Evolutionary conservation across 2,113 vertebrate genomes (phyloP).

Genomic region (Psilopsiagon aurifrons): DNA sequence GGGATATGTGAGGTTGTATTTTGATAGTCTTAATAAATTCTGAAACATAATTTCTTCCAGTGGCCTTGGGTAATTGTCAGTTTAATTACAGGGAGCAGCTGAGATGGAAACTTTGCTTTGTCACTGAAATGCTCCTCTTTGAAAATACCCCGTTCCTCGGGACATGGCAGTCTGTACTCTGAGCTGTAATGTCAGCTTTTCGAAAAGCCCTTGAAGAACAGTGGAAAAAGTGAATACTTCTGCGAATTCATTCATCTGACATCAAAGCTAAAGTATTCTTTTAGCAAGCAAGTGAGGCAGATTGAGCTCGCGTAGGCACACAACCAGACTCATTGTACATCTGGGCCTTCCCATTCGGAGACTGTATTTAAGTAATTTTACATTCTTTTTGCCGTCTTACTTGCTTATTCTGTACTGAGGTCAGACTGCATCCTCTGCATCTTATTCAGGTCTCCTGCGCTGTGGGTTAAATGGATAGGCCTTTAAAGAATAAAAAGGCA

Average conservation of each 20-base stretch:
- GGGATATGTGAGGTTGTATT: constrained; percentile 11
- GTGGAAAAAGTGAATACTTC: constrained; percentile 33
- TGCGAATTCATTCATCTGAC: constrained; percentile 53
- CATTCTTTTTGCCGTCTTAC: neutral
- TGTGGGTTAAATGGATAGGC: constrained; percentile 15
- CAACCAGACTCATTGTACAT: constrained; percentile 26
- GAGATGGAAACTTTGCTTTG: constrained; percentile 31
- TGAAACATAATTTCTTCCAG: constrained; percentile 32
- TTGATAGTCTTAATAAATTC: constrained; percentile 49
- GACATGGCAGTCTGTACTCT: neutral
- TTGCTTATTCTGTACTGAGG: neutral
- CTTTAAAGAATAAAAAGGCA: constrained; percentile 39
- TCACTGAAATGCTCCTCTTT: constrained; percentile 25
- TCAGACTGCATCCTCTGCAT: constrained; percentile 18
- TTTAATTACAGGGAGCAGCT: constrained; percentile 51
- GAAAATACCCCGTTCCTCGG: neutral
- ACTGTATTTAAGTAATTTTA: constrained; percentile 40
- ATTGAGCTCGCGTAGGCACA: neutral
- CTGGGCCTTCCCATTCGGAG: constrained; percentile 1
- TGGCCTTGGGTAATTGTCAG: constrained; percentile 48
- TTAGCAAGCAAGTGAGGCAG: constrained; percentile 2
- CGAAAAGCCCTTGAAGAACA: constrained; percentile 40
- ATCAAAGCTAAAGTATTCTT: constrained; percentile 55
- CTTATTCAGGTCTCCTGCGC: neutral
- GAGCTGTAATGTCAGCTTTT: neutral